Conservation (phyloP, 2,113 vertebrate species). For the Ptilorrhoa leucosticta region DNA sequence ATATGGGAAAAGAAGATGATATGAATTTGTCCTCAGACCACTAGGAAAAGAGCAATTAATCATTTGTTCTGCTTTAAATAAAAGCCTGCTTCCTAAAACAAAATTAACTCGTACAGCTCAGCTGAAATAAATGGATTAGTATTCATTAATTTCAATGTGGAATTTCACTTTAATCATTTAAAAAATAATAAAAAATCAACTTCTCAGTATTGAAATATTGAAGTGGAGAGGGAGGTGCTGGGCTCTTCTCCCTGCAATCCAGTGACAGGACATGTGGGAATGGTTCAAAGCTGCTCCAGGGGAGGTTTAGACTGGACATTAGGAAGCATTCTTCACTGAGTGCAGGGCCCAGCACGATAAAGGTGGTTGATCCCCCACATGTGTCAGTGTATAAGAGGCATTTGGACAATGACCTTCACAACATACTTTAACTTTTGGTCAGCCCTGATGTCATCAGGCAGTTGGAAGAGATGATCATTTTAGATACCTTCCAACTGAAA, state of each 20-base stretch:
- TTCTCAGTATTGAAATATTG: not conserved
- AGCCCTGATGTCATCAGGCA: not conserved
- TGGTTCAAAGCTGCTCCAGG: not conserved
- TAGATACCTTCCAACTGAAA: not conserved
- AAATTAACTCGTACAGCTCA: not conserved
- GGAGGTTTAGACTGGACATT: not conserved
- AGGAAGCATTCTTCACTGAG: not conserved
- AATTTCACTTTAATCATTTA: not conserved
- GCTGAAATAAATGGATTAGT: not conserved
- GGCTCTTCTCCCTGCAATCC: not conserved
- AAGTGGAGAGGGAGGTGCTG: not conserved
- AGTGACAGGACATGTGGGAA: not conserved
- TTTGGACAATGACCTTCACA: not conserved
- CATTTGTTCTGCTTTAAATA: not conserved
- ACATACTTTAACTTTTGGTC: not conserved
- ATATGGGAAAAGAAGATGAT: not conserved
- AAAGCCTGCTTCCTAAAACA: not conserved
- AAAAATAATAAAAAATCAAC: not conserved
- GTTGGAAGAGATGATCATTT: not conserved
- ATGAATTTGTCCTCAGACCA: not conserved
- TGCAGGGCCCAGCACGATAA: not conserved
- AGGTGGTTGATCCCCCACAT: fast-evolving
- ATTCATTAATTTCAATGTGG: not conserved
- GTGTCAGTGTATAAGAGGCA: not conserved
- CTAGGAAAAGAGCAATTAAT: not conserved